phyloP scores from a whole-genome alignment of 1,140 invertebrate genomes.

The Trachelipus rathkii region DNA sequence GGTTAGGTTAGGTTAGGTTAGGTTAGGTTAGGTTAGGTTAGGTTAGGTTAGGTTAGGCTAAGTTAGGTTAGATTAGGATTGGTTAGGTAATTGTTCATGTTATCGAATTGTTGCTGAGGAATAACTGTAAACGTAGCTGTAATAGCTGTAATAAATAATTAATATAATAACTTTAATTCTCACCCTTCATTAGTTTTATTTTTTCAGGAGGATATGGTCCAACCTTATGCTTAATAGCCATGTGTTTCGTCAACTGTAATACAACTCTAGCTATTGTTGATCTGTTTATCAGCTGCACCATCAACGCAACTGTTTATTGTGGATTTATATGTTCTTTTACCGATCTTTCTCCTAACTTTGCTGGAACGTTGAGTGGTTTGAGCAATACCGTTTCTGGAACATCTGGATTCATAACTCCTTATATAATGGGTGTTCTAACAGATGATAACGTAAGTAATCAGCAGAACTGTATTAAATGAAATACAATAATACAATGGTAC shows the following conservation, averaged over 20 bases:
- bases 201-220: constrained; percentile 62
- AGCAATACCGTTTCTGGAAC: constrained; percentile 57
- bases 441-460: constrained; percentile 46
- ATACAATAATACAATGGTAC: too few species aligned
- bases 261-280: constrained; percentile 64
- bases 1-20: too few species aligned
- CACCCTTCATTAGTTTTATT: background rate
- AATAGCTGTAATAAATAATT: too few species aligned
- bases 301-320: constrained; percentile 59
- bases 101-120: too few species aligned
- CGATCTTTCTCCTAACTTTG: constrained; percentile 54
- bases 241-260: constrained; percentile 72
- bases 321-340: too few species aligned
- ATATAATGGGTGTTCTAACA: constrained; percentile 56
- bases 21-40: too few species aligned
- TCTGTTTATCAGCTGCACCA: constrained; percentile 62
- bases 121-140: too few species aligned
- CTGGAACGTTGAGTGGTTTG: constrained; percentile 66
- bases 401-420: constrained; percentile 49
- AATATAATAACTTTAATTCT: too few species aligned
- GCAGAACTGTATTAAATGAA: too few species aligned
- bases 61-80: too few species aligned
- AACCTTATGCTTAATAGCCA: constrained; percentile 67
- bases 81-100: too few species aligned
- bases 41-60: too few species aligned